Evolutionary conservation across 2,888 invertebrate species (phyloP), one percentile per base, ranked within the genome.

Genomic region (Phymatocera aterrima): DNA sequence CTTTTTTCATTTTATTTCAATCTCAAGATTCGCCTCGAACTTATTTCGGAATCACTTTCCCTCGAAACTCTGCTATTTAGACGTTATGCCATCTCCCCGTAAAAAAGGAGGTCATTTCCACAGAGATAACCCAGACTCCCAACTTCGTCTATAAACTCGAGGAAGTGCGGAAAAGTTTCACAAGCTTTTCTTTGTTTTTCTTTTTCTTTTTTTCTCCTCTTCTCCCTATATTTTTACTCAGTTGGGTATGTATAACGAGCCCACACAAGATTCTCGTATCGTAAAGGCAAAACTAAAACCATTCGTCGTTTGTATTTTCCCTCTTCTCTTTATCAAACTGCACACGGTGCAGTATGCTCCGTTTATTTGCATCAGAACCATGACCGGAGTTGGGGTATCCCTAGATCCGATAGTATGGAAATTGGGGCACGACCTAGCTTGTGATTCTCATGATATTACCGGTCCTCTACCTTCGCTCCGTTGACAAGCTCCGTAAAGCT

Each of bases 1-100:
- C 82, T 83, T 80, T 81, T 83, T 85, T 85, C 83, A 84, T 86
- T 86, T 86, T 85, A 85, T 85, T 86, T 85, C 84, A 84, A 85
- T 85, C 82, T 84, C 82, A 54, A 75, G 83, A 79, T 78, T 77
- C 80, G 81, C 81, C 68, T 74, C 79, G 80, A 72, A 72, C 81
- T 85, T 83, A 82, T 83, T 84, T 82, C 82, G 81, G 82, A 85
- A 85, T 83, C 82, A 84, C 84, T 85, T 83, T 82, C 74, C 43
- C 72, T 31, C 60, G 40, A 46, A 68, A 70, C 70, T 78, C 72
- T 15, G 60, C 57, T 54, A 54, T 77, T 64, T 61, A 48, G 37
- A 48, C 43, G 68, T 46, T 68, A 68, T 68, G 18, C 51, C 72
- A 48, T 54, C 72, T 37, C 31, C 24, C 48, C 72, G n/a, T n/a